A percentile compares a stretch with the other conserved stretches of the same genome.
Conservation (phyloP, 2,888 invertebrate genomes). For the Rhaphigaster nebulosa region DNA sequence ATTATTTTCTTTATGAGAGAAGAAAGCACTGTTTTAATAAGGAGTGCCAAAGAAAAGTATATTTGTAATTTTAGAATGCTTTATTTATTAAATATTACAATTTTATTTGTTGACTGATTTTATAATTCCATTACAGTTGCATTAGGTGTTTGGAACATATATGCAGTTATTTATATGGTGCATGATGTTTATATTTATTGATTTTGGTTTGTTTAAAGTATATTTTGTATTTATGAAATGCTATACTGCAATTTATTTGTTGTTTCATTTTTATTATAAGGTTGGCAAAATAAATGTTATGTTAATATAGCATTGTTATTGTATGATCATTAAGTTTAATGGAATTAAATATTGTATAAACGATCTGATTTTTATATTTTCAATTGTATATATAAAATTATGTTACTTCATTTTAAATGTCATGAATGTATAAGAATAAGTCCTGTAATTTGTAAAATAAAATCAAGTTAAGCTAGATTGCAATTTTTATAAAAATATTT, state of each 20-base stretch:
- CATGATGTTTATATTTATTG: slow-evolving; percentile 19
- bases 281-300: not conserved
- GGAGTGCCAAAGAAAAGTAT: slow-evolving; percentile 53
- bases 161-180: not conserved
- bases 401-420: not conserved
- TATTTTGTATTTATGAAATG: slow-evolving; percentile 38
- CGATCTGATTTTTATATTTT: slow-evolving; percentile 44
- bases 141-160: slow-evolving; percentile 36
- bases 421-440: not conserved
- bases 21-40: slow-evolving; percentile 23
- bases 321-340: slow-evolving; percentile 12
- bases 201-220: slow-evolving; percentile 21
- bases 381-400: slow-evolving; percentile 40
- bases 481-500: not conserved
- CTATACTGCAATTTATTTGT: not conserved
- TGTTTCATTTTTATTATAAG: not conserved
- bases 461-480: not conserved
- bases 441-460: slow-evolving; percentile 25
- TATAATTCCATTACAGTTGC: slow-evolving; percentile 30
- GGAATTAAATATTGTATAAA: slow-evolving; percentile 16
- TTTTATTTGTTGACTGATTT: slow-evolving; percentile 55
- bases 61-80: slow-evolving; percentile 48
- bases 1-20: slow-evolving; percentile 32
- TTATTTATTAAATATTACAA: slow-evolving; percentile 35
- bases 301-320: not conserved